A percentile compares a stretch with the other conserved stretches of the same genome.
Conservation (phyloP, 1,140 invertebrate genomes). For the Eulimnadia texana region DNA sequence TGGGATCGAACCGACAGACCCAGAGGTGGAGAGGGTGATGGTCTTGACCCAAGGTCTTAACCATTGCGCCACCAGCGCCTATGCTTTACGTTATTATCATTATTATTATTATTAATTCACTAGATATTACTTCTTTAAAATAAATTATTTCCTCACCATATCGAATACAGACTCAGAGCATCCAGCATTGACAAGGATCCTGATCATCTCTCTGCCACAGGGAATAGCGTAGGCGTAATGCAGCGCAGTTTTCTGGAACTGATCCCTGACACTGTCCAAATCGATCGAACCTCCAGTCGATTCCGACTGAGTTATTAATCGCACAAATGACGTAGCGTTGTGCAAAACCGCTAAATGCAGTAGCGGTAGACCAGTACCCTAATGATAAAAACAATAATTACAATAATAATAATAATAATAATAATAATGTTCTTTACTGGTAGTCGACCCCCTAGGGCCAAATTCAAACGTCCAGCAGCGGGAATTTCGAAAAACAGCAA, state of each 20-base stretch:
- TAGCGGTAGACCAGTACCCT: background rate
- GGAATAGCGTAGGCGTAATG: background rate
- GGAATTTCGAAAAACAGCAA: background rate
- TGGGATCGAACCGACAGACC: too few relatives aligned
- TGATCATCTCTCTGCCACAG: background rate
- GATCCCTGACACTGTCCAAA: background rate
- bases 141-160: background rate
- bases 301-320: background rate
- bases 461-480: background rate
- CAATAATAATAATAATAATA: background rate
- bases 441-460: background rate
- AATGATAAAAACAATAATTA: background rate
- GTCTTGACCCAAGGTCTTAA: too few relatives aligned
- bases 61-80: too few relatives aligned
- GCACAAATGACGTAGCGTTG: background rate
- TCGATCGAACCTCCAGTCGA: background rate
- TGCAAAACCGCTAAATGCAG: background rate
- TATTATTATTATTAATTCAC: too few relatives aligned
- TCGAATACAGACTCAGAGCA: background rate
- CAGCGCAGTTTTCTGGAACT: background rate
- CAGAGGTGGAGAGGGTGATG: too few relatives aligned
- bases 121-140: background rate
- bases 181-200: background rate
- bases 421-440: background rate
- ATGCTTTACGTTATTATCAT: too few relatives aligned